A percentile compares a stretch with the other conserved stretches of the same genome.
These are phyloP conservation scores for Cisticola juncidis DNA, from an alignment of 2,113 vertebrate species.

Conservation along the genomic window DNA sequence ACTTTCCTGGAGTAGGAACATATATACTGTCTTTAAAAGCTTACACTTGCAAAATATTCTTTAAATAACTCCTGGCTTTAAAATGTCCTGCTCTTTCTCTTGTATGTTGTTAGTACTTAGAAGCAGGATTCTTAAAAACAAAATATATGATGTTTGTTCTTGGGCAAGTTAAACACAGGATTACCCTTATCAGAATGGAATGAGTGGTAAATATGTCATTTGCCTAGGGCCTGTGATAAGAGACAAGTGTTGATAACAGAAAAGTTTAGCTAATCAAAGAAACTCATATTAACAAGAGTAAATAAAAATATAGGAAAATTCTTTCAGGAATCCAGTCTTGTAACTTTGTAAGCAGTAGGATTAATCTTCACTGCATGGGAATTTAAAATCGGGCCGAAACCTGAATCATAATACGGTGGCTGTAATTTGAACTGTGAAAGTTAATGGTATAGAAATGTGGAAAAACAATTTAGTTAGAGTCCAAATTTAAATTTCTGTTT, in stretches of 20 bases:
- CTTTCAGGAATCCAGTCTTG: slow-evolving; percentile 63
- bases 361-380: slow-evolving; percentile 47
- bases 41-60: background rate
- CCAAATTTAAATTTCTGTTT: background rate
- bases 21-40: background rate
- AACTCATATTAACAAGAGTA: slow-evolving; percentile 69
- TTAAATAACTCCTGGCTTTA: background rate
- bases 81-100: slow-evolving; percentile 34
- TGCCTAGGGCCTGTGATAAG: slow-evolving; percentile 70
- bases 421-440: slow-evolving; percentile 45
- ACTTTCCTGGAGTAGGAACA: slow-evolving; percentile 16
- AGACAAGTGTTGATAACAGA: slow-evolving; percentile 71
- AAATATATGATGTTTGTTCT: slow-evolving; percentile 71
- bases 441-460: slow-evolving; percentile 28
- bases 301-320: slow-evolving; percentile 67
- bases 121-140: slow-evolving; percentile 68
- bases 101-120: slow-evolving; percentile 60
- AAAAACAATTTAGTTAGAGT: background rate
- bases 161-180: slow-evolving; percentile 74
- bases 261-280: slow-evolving; percentile 75
- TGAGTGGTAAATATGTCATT: slow-evolving; percentile 77
- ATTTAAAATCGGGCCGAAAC: slow-evolving; percentile 23
- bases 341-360: slow-evolving; percentile 59
- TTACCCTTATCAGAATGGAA: slow-evolving; percentile 77
- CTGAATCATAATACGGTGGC: background rate